Evolutionary conservation across 1,140 invertebrate species (phyloP).

Genomic region (Hyphantria cunea): DNA sequence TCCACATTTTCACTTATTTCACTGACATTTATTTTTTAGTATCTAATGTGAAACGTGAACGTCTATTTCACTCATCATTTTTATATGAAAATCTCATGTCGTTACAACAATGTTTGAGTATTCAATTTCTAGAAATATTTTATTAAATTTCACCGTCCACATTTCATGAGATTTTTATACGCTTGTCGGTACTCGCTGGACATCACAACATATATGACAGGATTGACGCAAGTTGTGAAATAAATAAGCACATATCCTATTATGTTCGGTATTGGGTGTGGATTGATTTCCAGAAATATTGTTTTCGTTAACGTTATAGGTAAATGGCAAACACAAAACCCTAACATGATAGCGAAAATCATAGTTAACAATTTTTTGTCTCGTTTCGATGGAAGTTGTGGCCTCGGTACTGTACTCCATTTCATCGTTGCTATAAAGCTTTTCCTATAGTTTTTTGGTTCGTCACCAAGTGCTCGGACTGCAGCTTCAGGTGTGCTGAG

Average conservation of each 20-base stretch:
- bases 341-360: conserved; percentile 91
- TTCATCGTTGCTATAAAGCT: conserved; percentile 49
- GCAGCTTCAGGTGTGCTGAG: conserved; percentile 15
- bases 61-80: no score
- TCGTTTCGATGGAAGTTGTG: conserved; percentile 86
- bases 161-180: conserved; percentile 89
- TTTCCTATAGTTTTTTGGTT: conserved; percentile 33
- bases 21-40: not conserved
- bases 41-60: no score
- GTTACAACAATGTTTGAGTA: conserved; percentile 2
- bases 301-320: conserved; percentile 90
- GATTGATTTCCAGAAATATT: conserved; percentile 83
- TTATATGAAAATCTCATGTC: no score
- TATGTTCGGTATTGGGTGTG: conserved; percentile 86
- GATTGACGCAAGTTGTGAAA: conserved; percentile 92
- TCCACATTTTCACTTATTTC: not conserved
- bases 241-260: conserved; percentile 90
- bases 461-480: conserved; percentile 15
- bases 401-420: conserved; percentile 62
- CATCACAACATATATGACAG: conserved; percentile 93
- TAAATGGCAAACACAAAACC: conserved; percentile 90
- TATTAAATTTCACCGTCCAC: conserved; percentile 57
- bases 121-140: not conserved
- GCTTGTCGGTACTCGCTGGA: conserved; percentile 92
- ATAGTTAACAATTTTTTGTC: conserved; percentile 90